These are phyloP conservation scores for Zygothrica quintamaculata DNA, from an alignment of 2,888 invertebrate species.

Conservation along the genomic window DNA sequence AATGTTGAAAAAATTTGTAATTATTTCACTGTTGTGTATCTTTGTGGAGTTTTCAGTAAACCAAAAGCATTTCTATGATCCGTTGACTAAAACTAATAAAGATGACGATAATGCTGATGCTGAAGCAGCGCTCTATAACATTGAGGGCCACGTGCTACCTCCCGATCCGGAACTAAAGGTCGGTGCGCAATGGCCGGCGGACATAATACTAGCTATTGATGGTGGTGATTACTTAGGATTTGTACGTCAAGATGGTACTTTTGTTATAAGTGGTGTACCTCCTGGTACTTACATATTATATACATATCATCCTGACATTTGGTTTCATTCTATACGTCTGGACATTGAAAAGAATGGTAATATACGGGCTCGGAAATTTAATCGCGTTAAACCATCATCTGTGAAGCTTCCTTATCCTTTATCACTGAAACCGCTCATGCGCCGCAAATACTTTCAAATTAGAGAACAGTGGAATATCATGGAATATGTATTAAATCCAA, in stretches of 20 bases:
- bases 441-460: conserved; percentile 93
- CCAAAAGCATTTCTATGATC: not conserved
- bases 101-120: not conserved
- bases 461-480: conserved; percentile 96
- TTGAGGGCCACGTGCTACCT: conserved; percentile 42
- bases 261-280: conserved; percentile 93
- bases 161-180: not conserved
- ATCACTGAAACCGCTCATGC: conserved; percentile 91
- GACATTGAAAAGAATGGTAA: conserved; percentile 99
- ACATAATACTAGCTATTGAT: conserved; percentile 90
- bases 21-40: conserved; percentile 6
- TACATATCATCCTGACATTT: conserved; percentile 93
- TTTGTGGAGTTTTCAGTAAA: not conserved
- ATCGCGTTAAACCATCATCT: conserved; percentile 94
- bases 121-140: conserved; percentile 2
- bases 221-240: conserved; percentile 95
- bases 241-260: conserved; percentile 94
- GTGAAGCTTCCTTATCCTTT: conserved; percentile 97
- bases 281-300: conserved; percentile 97
- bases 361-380: conserved; percentile 95
- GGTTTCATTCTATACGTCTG: conserved; percentile 94
- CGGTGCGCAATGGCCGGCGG: conserved; percentile 11
- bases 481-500: conserved; percentile 97
- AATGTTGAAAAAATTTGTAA: conserved; percentile 47
- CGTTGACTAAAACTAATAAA: not conserved